Base-by-base conservation (phyloP, 2,113 vertebrate species). In the Chitala chitala region DNA sequence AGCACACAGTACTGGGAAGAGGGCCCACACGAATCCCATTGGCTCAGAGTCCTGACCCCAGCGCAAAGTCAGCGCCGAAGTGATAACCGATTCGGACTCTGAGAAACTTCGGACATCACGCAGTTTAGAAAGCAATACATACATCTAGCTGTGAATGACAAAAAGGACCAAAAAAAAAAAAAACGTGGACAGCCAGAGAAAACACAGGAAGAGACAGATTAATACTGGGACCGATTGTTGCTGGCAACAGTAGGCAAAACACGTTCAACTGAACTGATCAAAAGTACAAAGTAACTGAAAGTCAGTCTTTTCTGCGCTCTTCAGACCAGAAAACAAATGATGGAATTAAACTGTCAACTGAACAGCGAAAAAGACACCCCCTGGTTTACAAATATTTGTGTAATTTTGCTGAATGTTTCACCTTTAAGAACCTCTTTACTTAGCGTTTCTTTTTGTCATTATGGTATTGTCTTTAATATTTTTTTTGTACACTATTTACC, bases 171-270 rank as follows among this genome's bases (percentile, higher is more conserved):
- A 36, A 12, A 71, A 69, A 73, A 63, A 46, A 74, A 33, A 22
- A 59, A 42, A 44, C 20, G 48, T 4, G 33, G 64, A 59, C 68
- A 77, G 73, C 80, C 68, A 80, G 79, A 58, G 61, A 55, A 78
- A 66, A 72, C 74, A 38, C 76, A 85, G 78, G 92, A 91, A 78
- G 82, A 85, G 86, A 92, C 87, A 92, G 92, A 91, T 91, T 99
- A 99, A 99, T 95, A 99, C 96, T 98, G 95, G 94, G 93, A 94
- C 92, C 85, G 89, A 90, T 89, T 95, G 92, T 93, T 91, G 91
- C 92, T 94, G 91, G 93, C 93, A 96, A 95, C 91, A 87, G 90
- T 87, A 87, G 88, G 86, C 86, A 88, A 88, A 87, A 82, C 78
- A 78, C 71, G 53, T 82, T 76, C 26, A 66, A n/a, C 75, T 83